phyloP scores from a whole-genome alignment of 1,140 invertebrate species.

The Halotydeus destructor region DNA sequence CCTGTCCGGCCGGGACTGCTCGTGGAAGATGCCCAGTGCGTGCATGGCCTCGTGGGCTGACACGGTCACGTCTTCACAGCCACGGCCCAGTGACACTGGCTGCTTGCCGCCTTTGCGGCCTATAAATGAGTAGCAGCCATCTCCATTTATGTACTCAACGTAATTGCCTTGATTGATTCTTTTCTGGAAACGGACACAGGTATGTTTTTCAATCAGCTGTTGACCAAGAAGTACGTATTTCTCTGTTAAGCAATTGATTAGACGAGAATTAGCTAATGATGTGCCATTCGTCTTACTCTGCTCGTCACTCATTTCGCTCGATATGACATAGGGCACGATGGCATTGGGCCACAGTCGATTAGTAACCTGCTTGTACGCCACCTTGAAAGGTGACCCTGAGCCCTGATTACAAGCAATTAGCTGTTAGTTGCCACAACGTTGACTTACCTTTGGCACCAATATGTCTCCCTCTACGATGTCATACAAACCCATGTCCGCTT shows the following conservation, averaged over 20 bases:
- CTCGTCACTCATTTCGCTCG: no score
- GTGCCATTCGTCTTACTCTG: no score
- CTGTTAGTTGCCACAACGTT: no score
- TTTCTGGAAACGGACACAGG: conserved; percentile 35
- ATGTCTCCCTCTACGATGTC: no score
- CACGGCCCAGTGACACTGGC: conserved; percentile 13
- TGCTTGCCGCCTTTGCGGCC: conserved; percentile 16
- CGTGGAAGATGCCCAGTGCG: conserved; percentile 26
- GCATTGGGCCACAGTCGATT: conserved; percentile 17
- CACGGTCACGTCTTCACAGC: conserved; percentile 15
- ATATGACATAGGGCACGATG: conserved; percentile 17
- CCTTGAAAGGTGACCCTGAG: no score
- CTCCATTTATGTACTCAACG: conserved; percentile 23
- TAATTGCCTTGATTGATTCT: conserved; percentile 32
- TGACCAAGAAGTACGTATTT: no score
- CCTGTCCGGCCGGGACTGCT: conserved; percentile 29
- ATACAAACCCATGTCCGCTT: no score
- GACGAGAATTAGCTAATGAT: no score
- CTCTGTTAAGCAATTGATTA: no score
- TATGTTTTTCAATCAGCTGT: conserved; percentile 33
- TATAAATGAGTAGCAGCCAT: conserved; percentile 16
- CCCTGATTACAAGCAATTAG: no score
- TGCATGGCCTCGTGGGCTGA: conserved; percentile 17
- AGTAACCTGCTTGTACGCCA: no score
- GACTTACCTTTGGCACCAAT: no score